Base-by-base conservation (phyloP, 2,888 invertebrate species). In the Micropterix aruncella region DNA sequence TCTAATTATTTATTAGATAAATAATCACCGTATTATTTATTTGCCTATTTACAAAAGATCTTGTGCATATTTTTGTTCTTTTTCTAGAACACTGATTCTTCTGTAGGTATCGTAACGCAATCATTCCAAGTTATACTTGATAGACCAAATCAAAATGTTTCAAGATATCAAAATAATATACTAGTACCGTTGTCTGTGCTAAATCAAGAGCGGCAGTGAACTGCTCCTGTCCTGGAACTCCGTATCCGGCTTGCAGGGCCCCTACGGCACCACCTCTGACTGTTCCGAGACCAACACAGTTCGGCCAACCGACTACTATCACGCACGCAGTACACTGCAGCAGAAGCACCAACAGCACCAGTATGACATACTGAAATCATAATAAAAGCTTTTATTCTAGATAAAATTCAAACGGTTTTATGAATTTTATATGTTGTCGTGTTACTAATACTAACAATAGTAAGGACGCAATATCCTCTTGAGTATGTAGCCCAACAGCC, bases 401-500 rank as follows among this genome's bases (percentile, higher is more conserved):
- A n/a, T n/a, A n/a, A n/a, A n/a, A n/a, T n/a, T n/a, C n/a, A n/a
- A n/a, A n/a, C n/a, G n/a, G n/a, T n/a, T n/a, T n/a, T n/a, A n/a
- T n/a, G n/a, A n/a, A n/a, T n/a, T n/a, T n/a, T n/a, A n/a, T n/a
- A n/a, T n/a, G n/a, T n/a, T n/a, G n/a, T n/a, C n/a, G n/a, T n/a
- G n/a, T n/a, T n/a, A n/a, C n/a, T n/a, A n/a, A n/a, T n/a, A 64
- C 77, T 75, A 68, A 83, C 83, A 48, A 79, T 60, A 44, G 77
- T 77, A n/a, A 87, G 66, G 50, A 83, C 75, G 52, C 78, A 78
- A 55, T 82, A 84, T 54, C 80, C 84, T 51, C 81, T 79, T 53
- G 84, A 70, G 55, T 83, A 85, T 1, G 83, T 79, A 1, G 85
- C 85, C 86, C 87, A 88, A 60, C 84, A 88, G 41, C 88, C 88